Base-by-base conservation (phyloP, 1,140 invertebrate genomes). In the Hycleus cichorii region DNA sequence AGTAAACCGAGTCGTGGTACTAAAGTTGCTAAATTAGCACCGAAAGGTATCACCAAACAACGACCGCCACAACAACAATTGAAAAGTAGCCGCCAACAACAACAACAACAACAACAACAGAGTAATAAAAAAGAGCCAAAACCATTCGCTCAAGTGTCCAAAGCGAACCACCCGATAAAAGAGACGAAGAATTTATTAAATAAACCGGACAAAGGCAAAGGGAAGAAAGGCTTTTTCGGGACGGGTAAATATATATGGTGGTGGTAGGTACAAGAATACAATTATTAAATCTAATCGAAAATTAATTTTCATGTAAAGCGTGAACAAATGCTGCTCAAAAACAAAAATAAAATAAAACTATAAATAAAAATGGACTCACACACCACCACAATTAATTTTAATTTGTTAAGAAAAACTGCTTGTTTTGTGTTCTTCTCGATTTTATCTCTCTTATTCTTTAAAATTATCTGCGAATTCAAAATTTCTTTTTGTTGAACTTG, bases 181-280 rank as follows among this genome's bases (percentile, higher is more conserved):
- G 76, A 74, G 61, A 18, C 18, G 18, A 80, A 80, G 62, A 74
- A 72, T 51, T 67, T 76, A 11, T 72, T 75, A 48, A 70, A 65
- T 25, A 80, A 80, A 71, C 73, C 77, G 57, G 76, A 78, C 60
- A 73, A 72, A 59, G 81, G 80, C 12, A 87, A 87, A 76, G 81
- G 80, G 62, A 87, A 89, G 80, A 89, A 86, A 78, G 86, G 87
- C 83, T 87, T 87, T 81, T 87, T 87, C 71, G 85, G 84, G 77
- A 84, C 82, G 77, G 86, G 84, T 81, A 89, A 89, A 79, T 84
- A 83, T 79, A 71, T 74, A 59, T 72, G 72, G 69, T 76, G 74
- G 75, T 75, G 72, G 72, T 75, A 73, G 67, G 68, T 59, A 64
- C 32, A 32, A 4, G 32, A 32, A 18, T 18, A 18, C 18, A 32